phyloP scores from a whole-genome alignment of 2,797 vertebrate species.

The Gymnocypris eckloni region DNA sequence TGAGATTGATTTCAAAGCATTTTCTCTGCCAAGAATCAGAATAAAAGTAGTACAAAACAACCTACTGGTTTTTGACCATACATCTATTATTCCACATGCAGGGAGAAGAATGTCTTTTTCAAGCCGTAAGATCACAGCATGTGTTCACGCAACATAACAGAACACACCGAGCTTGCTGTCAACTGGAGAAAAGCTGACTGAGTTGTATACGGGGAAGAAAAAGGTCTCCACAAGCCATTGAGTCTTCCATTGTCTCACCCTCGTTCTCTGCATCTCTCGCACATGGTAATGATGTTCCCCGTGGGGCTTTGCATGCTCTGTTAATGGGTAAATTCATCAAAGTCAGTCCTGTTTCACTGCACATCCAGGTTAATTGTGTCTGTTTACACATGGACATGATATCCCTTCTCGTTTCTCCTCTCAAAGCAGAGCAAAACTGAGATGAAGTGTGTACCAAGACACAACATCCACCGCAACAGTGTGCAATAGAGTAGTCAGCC shows the following conservation, averaged over 20 bases:
- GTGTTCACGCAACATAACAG: not conserved
- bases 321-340: slow-evolving; percentile 67
- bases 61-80: slow-evolving; percentile 3
- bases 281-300: slow-evolving; percentile 38
- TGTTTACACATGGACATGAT: slow-evolving; percentile 49
- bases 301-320: slow-evolving; percentile 35
- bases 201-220: slow-evolving; percentile 18
- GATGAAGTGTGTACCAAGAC: slow-evolving; percentile 26
- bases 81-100: not conserved
- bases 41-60: not conserved
- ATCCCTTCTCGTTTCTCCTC: not conserved
- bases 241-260: slow-evolving; percentile 13
- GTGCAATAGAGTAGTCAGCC: slow-evolving; percentile 18
- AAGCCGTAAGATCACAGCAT: slow-evolving; percentile 7
- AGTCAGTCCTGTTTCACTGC: slow-evolving; percentile 60
- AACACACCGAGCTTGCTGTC: slow-evolving; percentile 15
- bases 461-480: slow-evolving; percentile 25
- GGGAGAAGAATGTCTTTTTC: not conserved
- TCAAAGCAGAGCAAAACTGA: slow-evolving; percentile 62
- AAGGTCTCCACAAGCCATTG: slow-evolving; percentile 36
- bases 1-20: not conserved
- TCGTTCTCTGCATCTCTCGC: slow-evolving; percentile 24
- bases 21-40: not conserved
- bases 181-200: slow-evolving; percentile 25
- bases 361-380: slow-evolving; percentile 64